Percentiles rank a stretch among this genome's conserved stretches.
phyloP scores from a whole-genome alignment of 1,140 invertebrate species.

The Megalonaias nervosa region DNA sequence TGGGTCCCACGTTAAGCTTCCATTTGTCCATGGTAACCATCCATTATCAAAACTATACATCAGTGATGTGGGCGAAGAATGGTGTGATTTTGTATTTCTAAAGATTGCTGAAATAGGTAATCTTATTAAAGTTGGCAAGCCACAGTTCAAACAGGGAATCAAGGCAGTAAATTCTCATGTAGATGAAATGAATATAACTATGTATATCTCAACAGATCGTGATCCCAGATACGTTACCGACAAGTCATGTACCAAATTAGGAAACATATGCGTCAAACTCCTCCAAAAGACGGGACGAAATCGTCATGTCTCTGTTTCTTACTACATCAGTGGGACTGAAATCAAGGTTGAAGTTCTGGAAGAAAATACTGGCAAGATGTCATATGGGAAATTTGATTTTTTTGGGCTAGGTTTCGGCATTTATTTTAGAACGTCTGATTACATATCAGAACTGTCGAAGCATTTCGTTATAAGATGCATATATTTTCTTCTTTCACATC shows the following conservation, averaged over 20 bases:
- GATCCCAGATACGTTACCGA: constrained; percentile 16
- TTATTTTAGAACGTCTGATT: too few relatives aligned
- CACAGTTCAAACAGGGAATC: constrained; percentile 1
- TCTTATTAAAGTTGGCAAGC: constrained; percentile 11
- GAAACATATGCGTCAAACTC: constrained; percentile 13
- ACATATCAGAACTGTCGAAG: too few relatives aligned
- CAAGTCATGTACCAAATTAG: constrained; percentile 11
- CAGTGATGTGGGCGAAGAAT: constrained; percentile 5
- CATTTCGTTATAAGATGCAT: too few relatives aligned
- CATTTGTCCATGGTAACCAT: constrained; percentile 20
- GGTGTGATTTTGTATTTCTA: constrained; percentile 26
- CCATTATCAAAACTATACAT: background rate
- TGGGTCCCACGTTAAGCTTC: constrained; percentile 8
- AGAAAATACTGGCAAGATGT: constrained; percentile 11
- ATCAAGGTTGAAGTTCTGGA: constrained; percentile 20
- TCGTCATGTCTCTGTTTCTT: constrained; percentile 8
- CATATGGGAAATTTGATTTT: constrained; percentile 9
- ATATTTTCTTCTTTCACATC: too few relatives aligned
- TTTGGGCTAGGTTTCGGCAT: background rate
- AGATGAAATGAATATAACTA: background rate
- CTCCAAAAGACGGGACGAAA: constrained; percentile 7
- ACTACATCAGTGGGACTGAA: constrained; percentile 36
- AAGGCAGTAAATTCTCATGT: background rate
- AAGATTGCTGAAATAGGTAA: constrained; percentile 17
- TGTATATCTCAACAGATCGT: constrained; percentile 15